Conservation (phyloP, 2,113 vertebrate genomes). For the Arizona elegans region DNA sequence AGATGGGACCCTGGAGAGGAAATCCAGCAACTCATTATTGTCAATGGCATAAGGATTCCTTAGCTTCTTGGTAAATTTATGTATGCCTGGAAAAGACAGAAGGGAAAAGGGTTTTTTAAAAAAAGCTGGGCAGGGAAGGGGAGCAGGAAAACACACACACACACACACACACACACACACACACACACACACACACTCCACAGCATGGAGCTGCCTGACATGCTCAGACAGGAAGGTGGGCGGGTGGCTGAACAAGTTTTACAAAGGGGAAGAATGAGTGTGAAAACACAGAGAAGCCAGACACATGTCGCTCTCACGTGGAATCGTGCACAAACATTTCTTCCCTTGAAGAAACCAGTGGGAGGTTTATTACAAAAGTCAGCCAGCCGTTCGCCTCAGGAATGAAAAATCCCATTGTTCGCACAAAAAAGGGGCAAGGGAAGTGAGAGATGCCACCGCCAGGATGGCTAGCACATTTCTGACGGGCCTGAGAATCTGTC, state of each 20-base stretch:
- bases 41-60: slow-evolving; percentile 89
- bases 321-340: slow-evolving; percentile 58
- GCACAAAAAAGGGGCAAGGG: neutral
- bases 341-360: slow-evolving; percentile 33
- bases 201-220: neutral
- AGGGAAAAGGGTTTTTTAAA: slow-evolving; percentile 26
- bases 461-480: neutral
- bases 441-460: neutral
- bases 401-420: slow-evolving; percentile 54
- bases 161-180: neutral
- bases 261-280: slow-evolving; percentile 68
- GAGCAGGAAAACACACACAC: neutral
- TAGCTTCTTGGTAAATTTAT: slow-evolving; percentile 98
- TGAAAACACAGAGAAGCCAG: slow-evolving; percentile 65
- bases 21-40: slow-evolving; percentile 92
- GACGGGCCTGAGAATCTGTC: neutral
- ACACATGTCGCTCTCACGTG: slow-evolving; percentile 41
- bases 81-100: slow-evolving; percentile 80
- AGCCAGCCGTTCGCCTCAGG: slow-evolving; percentile 32
- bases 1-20: slow-evolving; percentile 95
- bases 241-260: slow-evolving; percentile 43
- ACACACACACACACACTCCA: neutral
- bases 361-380: neutral
- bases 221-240: slow-evolving; percentile 29
- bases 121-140: neutral